Conservation (phyloP, 2,113 vertebrate species). For the Sturnira hondurensis region DNA sequence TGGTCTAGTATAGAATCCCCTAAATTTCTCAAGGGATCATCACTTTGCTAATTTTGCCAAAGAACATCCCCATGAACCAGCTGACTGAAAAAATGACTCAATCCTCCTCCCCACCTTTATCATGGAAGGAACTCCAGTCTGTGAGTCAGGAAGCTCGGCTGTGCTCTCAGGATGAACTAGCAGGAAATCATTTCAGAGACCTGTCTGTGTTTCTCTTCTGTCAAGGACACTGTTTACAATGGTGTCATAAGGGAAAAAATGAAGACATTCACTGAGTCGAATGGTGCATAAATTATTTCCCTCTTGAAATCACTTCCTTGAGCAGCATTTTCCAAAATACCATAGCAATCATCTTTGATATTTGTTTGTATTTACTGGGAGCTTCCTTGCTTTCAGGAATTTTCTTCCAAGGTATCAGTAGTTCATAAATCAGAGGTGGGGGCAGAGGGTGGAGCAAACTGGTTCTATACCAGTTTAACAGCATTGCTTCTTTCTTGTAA, state of each 20-base stretch:
- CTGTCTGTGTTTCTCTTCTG: slow-evolving; percentile 13
- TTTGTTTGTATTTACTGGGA: background rate
- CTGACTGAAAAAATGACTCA: slow-evolving; percentile 45
- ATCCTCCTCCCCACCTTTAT: background rate
- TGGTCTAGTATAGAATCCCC: background rate
- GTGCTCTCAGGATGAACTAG: background rate
- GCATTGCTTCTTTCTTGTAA: background rate
- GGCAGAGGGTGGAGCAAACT: background rate
- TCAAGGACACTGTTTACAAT: background rate
- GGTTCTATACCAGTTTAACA: slow-evolving; percentile 13
- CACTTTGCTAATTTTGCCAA: background rate
- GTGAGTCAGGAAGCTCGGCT: slow-evolving; percentile 48
- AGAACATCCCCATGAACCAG: background rate
- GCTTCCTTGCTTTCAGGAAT: background rate
- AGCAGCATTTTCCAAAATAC: slow-evolving; percentile 4
- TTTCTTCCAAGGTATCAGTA: background rate
- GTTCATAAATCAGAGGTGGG: background rate
- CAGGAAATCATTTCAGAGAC: slow-evolving; percentile 26
- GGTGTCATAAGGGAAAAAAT: background rate
- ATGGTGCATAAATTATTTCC: background rate
- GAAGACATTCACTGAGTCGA: background rate
- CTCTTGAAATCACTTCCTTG: slow-evolving; percentile 26
- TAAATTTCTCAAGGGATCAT: background rate
- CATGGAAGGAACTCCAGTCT: background rate
- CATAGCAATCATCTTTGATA: background rate